Percentiles rank a stretch among this genome's conserved stretches.
These are phyloP conservation scores for Zingel zingel DNA, from an alignment of 2,113 vertebrate genomes.

Conservation along the genomic window DNA sequence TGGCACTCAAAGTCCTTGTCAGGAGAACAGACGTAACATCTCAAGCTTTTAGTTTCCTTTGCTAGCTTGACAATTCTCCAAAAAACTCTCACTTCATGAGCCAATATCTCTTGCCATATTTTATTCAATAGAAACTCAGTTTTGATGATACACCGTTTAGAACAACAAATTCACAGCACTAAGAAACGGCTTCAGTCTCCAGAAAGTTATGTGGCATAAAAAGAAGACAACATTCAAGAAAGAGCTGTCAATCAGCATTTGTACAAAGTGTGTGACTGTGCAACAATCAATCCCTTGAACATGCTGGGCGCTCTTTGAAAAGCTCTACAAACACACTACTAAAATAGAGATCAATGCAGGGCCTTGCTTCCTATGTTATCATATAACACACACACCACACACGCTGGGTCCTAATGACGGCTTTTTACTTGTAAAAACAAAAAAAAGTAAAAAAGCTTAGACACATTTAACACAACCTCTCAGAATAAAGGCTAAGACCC, in stretches of 20 bases:
- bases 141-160: slow-evolving; percentile 54
- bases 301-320: slow-evolving; percentile 58
- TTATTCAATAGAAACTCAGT: slow-evolving; percentile 43
- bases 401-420: slow-evolving; percentile 54
- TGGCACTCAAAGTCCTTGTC: slow-evolving; percentile 3
- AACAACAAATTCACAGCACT: slow-evolving; percentile 52
- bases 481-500: slow-evolving; percentile 33
- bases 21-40: slow-evolving; percentile 39
- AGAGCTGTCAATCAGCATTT: slow-evolving; percentile 74
- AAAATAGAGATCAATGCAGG: slow-evolving; percentile 67
- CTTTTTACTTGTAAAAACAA: slow-evolving; percentile 71
- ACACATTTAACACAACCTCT: slow-evolving; percentile 45
- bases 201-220: slow-evolving; percentile 56
- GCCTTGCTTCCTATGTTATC: slow-evolving; percentile 67
- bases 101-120: slow-evolving; percentile 34
- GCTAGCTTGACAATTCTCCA: slow-evolving; percentile 52
- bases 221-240: slow-evolving; percentile 52
- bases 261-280: slow-evolving; percentile 45
- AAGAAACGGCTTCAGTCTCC: slow-evolving; percentile 38
- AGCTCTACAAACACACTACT: slow-evolving; percentile 63
- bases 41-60: slow-evolving; percentile 48
- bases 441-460: slow-evolving; percentile 55
- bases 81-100: slow-evolving; percentile 50
- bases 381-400: slow-evolving; percentile 46
- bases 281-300: slow-evolving; percentile 61